A percentile compares a stretch with the other conserved stretches of the same genome.
phyloP scores from a whole-genome alignment of 1,140 invertebrate genomes.

The Parasteatoda tepidariorum region DNA sequence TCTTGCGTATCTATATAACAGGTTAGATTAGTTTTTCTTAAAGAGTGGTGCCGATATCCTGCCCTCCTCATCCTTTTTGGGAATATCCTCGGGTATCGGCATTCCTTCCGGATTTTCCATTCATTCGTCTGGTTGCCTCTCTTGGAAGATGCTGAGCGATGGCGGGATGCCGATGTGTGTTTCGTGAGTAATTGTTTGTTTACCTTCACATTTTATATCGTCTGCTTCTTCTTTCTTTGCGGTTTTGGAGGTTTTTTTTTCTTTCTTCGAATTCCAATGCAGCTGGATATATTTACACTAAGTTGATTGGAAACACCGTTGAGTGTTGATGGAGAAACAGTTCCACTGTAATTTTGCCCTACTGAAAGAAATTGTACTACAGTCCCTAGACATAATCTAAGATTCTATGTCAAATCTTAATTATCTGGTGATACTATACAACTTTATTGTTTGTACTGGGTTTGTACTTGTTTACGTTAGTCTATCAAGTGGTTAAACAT shows the following conservation, averaged over 20 bases:
- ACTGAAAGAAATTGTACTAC: not conserved
- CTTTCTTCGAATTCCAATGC: not conserved
- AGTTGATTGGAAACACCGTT: not conserved
- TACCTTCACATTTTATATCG: not conserved
- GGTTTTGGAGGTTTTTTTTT: not conserved
- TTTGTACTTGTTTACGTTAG: too few species aligned
- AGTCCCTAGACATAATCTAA: too few species aligned
- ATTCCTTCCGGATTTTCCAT: not conserved
- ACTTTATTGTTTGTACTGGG: too few species aligned
- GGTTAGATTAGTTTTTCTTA: not conserved
- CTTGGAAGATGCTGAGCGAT: constrained; percentile 30
- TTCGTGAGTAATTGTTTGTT: constrained; percentile 46
- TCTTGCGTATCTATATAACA: too few species aligned
- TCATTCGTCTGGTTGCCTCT: too few species aligned
- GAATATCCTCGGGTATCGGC: not conserved
- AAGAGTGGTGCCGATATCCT: not conserved
- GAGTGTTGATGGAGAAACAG: not conserved
- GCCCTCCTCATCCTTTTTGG: not conserved
- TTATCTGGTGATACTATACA: too few species aligned
- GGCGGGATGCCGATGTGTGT: constrained; percentile 43
- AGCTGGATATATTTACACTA: not conserved
- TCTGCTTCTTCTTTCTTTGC: not conserved
- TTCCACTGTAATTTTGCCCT: not conserved
- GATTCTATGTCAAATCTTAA: too few species aligned
- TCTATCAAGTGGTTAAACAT: too few species aligned